phyloP scores from a whole-genome alignment of 2,888 invertebrate genomes.

The Keiferia lycopersicella region DNA sequence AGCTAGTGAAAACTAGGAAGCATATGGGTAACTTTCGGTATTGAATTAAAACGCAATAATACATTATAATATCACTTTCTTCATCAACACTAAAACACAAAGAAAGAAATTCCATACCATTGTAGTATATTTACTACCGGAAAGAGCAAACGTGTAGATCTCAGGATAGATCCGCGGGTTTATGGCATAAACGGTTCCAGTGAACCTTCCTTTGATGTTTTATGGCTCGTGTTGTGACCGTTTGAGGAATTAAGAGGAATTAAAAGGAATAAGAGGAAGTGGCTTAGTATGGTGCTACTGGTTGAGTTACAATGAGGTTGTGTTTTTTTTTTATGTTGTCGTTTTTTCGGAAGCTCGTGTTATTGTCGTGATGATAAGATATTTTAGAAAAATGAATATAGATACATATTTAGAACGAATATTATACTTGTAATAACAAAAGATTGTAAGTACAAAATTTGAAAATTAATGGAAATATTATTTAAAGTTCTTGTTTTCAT shows the following conservation, averaged over 20 bases:
- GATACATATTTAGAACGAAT: too few relatives aligned
- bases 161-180: slow-evolving; percentile 9
- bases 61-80: too few relatives aligned
- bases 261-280: neutral
- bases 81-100: too few relatives aligned
- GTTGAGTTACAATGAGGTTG: neutral
- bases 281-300: neutral
- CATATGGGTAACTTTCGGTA: too few relatives aligned
- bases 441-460: too few relatives aligned
- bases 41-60: too few relatives aligned
- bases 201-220: slow-evolving; percentile 12
- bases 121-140: slow-evolving; percentile 20
- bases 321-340: neutral
- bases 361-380: neutral
- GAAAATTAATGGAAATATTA: too few relatives aligned
- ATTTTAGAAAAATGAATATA: neutral
- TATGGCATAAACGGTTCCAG: slow-evolving; percentile 10
- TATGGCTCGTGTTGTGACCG: neutral
- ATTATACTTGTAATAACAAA: too few relatives aligned
- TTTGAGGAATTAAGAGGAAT: neutral
- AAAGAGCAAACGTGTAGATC: slow-evolving; percentile 4
- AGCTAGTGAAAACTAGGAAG: too few relatives aligned
- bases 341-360: slow-evolving; percentile 5
- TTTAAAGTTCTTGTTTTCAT: too few relatives aligned
- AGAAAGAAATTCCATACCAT: slow-evolving; percentile 35